Evolutionary conservation across 2,888 invertebrate species (phyloP).

Genomic region (Heliconius erato): DNA sequence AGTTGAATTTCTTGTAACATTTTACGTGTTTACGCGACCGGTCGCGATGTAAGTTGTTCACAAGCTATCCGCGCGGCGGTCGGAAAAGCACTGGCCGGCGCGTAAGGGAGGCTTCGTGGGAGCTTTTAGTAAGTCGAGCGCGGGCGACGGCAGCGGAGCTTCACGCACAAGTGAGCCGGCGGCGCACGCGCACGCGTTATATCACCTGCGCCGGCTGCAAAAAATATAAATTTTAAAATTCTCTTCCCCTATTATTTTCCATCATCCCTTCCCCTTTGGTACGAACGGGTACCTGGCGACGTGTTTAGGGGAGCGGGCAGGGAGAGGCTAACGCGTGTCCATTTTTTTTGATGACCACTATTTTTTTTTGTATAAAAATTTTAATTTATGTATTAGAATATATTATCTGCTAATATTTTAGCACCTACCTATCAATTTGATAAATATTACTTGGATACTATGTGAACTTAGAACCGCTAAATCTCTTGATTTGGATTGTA

Average conservation of each 20-base stretch:
- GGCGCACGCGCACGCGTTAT: conserved; percentile 84
- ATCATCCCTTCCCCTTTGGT: conserved; percentile 83
- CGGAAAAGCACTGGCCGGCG: conserved; percentile 69
- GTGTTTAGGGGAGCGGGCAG: conserved; percentile 67
- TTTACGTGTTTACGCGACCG: conserved; percentile 73
- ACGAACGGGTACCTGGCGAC: conserved; percentile 84
- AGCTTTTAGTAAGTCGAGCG: conserved; percentile 64
- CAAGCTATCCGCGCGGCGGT: conserved; percentile 74
- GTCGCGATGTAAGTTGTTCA: conserved; percentile 61
- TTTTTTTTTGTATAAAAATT: conserved; percentile 51
- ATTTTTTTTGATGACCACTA: conserved; percentile 80
- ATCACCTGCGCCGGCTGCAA: conserved; percentile 86
- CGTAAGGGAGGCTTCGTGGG: conserved; percentile 60
- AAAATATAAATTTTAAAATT: conserved; percentile 85
- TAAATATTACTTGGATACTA: conserved; percentile 55
- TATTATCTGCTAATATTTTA: conserved; percentile 65
- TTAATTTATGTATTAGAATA: conserved; percentile 58
- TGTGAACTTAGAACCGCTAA: neutral
- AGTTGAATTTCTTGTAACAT: conserved; percentile 85
- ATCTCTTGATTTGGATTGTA: neutral
- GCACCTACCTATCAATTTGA: conserved; percentile 15
- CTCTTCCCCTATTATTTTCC: conserved; percentile 86
- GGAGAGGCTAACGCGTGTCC: conserved; percentile 78
- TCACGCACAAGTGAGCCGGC: conserved; percentile 83
- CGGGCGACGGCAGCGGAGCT: conserved; percentile 77